Conservation (phyloP, 2,888 invertebrate species). For the Hetaerina titia region DNA sequence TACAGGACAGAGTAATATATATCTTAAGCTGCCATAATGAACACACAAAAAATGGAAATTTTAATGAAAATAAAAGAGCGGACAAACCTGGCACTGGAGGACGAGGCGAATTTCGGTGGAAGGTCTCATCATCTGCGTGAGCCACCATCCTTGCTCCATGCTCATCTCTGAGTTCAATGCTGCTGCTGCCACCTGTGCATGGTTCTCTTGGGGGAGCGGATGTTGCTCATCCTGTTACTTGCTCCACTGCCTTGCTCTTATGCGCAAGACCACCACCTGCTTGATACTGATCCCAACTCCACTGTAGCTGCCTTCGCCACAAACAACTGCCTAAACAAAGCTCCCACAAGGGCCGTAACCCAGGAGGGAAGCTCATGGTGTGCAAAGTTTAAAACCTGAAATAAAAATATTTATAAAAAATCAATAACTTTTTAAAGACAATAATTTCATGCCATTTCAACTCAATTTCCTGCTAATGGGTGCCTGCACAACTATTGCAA, state of each 20-base stretch:
- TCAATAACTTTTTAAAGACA: too few species aligned
- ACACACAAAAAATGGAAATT: too few species aligned
- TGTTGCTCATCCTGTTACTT: constrained; percentile 60
- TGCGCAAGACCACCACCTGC: constrained; percentile 65
- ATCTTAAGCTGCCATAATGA: too few species aligned
- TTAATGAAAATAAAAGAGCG: too few species aligned
- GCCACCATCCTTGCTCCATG: constrained; percentile 57
- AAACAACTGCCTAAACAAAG: constrained; percentile 56
- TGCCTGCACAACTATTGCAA: too few species aligned
- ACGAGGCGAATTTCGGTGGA: constrained; percentile 85
- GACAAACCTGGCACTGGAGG: constrained; percentile 91
- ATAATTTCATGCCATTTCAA: too few species aligned
- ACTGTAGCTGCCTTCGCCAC: constrained; percentile 55
- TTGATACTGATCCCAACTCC: constrained; percentile 59
- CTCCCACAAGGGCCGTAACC: constrained; percentile 60
- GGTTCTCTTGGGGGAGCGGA: constrained; percentile 60
- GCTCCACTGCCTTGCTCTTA: constrained; percentile 66
- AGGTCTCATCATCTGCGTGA: constrained; percentile 68
- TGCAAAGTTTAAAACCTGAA: constrained; percentile 50
- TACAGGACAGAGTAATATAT: too few species aligned
- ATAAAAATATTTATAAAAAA: not conserved
- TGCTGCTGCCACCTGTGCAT: constrained; percentile 65
- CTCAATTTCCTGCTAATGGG: too few species aligned
- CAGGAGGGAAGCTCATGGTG: constrained; percentile 67
- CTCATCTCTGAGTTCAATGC: constrained; percentile 39